These are phyloP conservation scores for Oenanthe melanoleuca DNA, from an alignment of 2,113 vertebrate genomes.

Conservation along the genomic window DNA sequence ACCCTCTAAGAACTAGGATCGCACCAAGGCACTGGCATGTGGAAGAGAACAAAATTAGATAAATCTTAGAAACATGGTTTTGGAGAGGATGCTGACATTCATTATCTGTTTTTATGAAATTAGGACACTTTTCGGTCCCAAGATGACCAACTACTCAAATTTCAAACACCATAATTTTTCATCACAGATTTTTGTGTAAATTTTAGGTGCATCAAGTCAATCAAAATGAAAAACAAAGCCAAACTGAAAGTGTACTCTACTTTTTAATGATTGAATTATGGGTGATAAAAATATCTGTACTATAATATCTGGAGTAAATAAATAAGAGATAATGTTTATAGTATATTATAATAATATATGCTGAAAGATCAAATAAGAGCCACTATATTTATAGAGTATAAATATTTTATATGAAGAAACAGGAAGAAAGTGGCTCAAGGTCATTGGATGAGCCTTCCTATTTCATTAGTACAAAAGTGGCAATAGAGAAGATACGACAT, in stretches of 20 bases:
- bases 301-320: neutral
- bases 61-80: neutral
- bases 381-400: conserved; percentile 28
- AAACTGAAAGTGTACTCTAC: neutral
- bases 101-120: neutral
- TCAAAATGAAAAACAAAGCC: neutral
- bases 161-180: neutral
- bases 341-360: neutral
- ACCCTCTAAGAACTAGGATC: neutral
- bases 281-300: conserved; percentile 5
- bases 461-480: conserved; percentile 36
- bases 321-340: neutral
- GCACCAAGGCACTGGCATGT: neutral
- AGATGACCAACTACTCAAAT: neutral
- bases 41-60: neutral
- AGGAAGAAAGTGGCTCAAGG: conserved; percentile 26
- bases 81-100: neutral
- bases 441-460: conserved; percentile 19
- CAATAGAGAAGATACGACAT: conserved; percentile 14
- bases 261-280: neutral
- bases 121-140: neutral
- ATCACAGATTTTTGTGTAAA: neutral
- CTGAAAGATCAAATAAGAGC: conserved; percentile 30
- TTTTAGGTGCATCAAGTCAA: neutral
- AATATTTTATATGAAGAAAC: conserved; percentile 64